A percentile compares a stretch with the other conserved stretches of the same genome.
phyloP scores from a whole-genome alignment of 1,140 invertebrate genomes.

The Procambarus clarkii region DNA sequence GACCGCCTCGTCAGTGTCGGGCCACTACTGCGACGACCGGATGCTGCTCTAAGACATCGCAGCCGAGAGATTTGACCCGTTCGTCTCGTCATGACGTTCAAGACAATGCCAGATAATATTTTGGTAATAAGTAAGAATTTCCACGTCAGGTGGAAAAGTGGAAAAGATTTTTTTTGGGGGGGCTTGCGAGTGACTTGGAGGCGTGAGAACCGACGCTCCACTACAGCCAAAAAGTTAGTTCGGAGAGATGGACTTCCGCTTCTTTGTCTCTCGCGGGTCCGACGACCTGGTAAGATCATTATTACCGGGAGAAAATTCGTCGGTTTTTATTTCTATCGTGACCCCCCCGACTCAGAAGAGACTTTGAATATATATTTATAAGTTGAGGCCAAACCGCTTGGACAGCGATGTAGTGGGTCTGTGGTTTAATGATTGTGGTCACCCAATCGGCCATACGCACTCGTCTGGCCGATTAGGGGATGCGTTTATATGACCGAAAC shows the following conservation, averaged over 20 bases:
- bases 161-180: not conserved
- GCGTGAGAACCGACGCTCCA: not conserved
- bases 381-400: not conserved
- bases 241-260: not conserved
- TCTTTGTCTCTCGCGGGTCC: not conserved
- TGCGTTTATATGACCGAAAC: too few relatives aligned
- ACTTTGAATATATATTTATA: not conserved
- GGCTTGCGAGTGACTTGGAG: not conserved
- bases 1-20: too few relatives aligned
- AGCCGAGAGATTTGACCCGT: not conserved
- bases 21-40: too few relatives aligned
- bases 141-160: not conserved
- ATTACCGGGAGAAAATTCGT: not conserved
- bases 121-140: slow-evolving; percentile 1
- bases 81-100: not conserved
- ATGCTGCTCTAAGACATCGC: too few relatives aligned
- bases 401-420: not conserved
- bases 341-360: not conserved
- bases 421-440: not conserved
- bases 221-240: not conserved
- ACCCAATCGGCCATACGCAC: too few relatives aligned
- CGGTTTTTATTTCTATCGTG: not conserved
- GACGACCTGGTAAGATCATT: slow-evolving; percentile 1
- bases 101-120: not conserved
- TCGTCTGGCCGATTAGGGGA: too few relatives aligned